Evolutionary conservation across 2,113 vertebrate species (phyloP).

Genomic region (Pituophis catenifer): DNA sequence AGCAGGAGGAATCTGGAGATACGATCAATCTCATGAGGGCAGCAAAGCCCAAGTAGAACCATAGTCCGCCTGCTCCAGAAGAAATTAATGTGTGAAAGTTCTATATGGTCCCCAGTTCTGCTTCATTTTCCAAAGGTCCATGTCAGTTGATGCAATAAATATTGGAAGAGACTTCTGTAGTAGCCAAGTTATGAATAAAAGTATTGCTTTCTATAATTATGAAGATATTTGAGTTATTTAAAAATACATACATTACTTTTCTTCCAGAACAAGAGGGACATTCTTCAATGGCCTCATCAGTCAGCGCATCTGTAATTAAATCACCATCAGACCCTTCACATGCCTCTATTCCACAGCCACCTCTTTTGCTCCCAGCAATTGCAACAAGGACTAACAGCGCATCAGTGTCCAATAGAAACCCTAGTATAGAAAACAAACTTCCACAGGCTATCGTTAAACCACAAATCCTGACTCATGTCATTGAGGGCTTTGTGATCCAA

Average conservation of each 20-base stretch:
- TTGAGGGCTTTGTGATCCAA: constrained; percentile 97
- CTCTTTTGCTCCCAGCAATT: constrained; percentile 77
- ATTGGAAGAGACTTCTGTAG: neutral
- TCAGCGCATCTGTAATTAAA: constrained; percentile 80
- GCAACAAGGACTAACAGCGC: constrained; percentile 76
- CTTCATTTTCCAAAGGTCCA: neutral
- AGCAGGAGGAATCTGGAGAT: neutral
- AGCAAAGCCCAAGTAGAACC: neutral
- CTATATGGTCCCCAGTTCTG: neutral
- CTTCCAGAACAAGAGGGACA: constrained; percentile 73
- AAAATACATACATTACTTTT: constrained; percentile 31
- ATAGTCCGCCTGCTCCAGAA: neutral
- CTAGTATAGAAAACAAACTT: constrained; percentile 77
- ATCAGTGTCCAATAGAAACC: constrained; percentile 72
- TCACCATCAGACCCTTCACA: constrained; percentile 79
- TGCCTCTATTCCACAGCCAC: constrained; percentile 75
- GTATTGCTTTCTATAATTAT: constrained; percentile 18
- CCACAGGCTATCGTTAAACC: constrained; percentile 85
- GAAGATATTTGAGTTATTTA: neutral
- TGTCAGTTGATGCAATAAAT: neutral
- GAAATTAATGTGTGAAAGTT: neutral
- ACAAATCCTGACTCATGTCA: constrained; percentile 92
- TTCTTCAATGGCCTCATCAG: constrained; percentile 71
- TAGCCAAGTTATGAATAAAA: neutral
- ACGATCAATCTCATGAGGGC: neutral